A percentile compares a stretch with the other conserved stretches of the same genome.
Evolutionary conservation across 2,113 vertebrate species (phyloP).

Genomic region (Scalopus aquaticus): DNA sequence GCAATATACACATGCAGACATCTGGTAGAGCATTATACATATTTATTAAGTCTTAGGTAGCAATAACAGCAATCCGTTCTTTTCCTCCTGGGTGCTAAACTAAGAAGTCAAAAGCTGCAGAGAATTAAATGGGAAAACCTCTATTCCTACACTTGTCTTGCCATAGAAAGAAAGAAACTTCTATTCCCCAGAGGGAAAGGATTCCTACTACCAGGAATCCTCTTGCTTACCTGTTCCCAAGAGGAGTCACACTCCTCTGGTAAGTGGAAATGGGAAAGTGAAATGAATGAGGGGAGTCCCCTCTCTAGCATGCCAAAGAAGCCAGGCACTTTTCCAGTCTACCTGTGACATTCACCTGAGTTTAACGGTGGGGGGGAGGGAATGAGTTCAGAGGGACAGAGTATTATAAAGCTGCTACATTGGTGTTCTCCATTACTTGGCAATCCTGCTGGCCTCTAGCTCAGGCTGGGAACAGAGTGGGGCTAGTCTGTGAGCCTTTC

Average conservation of each 20-base stretch:
- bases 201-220: neutral
- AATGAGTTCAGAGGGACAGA: neutral
- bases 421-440: neutral
- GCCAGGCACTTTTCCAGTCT: too few species aligned
- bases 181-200: neutral
- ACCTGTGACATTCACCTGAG: neutral
- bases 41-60: neutral
- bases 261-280: neutral
- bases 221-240: neutral
- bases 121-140: neutral
- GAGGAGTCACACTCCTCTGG: neutral
- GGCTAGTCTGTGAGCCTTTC: neutral
- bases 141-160: neutral
- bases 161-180: neutral
- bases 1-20: neutral
- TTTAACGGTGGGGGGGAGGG: too few species aligned
- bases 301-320: neutral
- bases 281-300: fast-evolving
- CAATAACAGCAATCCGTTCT: neutral
- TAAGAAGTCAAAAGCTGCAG: neutral
- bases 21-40: neutral
- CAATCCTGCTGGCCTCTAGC: neutral
- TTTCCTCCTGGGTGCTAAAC: neutral
- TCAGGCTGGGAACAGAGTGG: neutral
- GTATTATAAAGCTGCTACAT: neutral